Evolutionary conservation across 2,113 vertebrate species (phyloP), one percentile per base, ranked within the genome.

Genomic region (Rhinolophus ferrumequinum): DNA sequence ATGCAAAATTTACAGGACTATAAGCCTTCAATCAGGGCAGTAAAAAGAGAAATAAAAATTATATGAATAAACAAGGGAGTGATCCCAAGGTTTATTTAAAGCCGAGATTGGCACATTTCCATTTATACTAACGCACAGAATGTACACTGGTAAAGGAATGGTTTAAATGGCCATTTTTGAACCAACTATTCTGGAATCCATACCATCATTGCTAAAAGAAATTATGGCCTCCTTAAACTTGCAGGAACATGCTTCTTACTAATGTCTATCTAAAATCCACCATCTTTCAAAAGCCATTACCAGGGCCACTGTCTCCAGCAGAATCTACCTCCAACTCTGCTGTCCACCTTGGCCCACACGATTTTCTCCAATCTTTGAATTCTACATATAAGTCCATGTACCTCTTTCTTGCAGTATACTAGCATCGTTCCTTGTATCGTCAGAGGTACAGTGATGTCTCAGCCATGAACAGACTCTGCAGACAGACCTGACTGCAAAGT

Each of bases 31-130:
- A 80, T 26, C 14, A 86, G 38, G 33, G 21, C n/a, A 92, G 50
- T 87, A 94, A 96, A 92, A 85, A 81, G 41, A 90, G 52, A 88
- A 94, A 89, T 73, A 77, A 93, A 54, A 83, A 90, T 70, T 69
- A 72, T 58, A 86, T 54, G 62, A 93, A 86, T 80, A 91, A 94
- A 73, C 11, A 93, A 76, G 33, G 80, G 38, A 50, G 33, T 60
- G 83, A 86, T 52, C 62, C 56, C 54, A 69, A 70, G 52, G 80
- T 58, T 73, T 77, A 90, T 87, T 66, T 89, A 56, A 94, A 70
- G 50, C 28, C 22, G 81, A 54, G 18, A 82, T 1, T 62, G 79
- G 67, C 62, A 92, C 76, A 38, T 60, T 41, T 81, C 30, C 18
- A 92, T 18, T 94, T 12, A n/a, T 77, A 80, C 50, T 70, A 70